phyloP scores from a whole-genome alignment of 2,888 invertebrate genomes.

The Drosophila incognita region DNA sequence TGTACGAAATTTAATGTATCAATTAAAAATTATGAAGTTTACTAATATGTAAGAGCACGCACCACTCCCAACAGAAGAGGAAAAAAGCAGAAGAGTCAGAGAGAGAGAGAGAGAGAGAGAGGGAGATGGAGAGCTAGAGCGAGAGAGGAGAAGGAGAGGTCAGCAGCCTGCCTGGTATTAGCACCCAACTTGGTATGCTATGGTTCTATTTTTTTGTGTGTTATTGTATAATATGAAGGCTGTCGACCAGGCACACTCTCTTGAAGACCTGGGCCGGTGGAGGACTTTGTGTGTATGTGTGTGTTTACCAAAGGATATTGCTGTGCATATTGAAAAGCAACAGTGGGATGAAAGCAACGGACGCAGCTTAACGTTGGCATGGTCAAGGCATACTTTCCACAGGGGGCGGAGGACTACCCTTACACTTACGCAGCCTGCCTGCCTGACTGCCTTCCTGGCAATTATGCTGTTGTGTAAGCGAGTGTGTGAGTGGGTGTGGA shows the following conservation, averaged over 20 bases:
- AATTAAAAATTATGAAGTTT: constrained; percentile 85
- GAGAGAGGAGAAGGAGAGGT: constrained; percentile 2
- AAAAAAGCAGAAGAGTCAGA: not conserved
- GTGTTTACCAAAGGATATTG: constrained; percentile 81
- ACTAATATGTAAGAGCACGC: constrained; percentile 85
- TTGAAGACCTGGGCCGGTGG: constrained; percentile 8
- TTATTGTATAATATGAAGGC: constrained; percentile 78
- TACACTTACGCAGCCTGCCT: constrained; percentile 31
- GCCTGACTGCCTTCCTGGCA: constrained; percentile 53
- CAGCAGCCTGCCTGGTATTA: constrained; percentile 55
- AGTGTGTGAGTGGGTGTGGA: constrained; percentile 62
- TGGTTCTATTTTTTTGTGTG: constrained; percentile 64
- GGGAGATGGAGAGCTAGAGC: not conserved
- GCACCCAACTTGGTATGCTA: constrained; percentile 72
- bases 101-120: not conserved
- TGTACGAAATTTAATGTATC: constrained; percentile 85
- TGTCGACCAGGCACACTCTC: constrained; percentile 8
- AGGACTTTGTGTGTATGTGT: constrained; percentile 38
- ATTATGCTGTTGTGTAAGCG: constrained; percentile 58
- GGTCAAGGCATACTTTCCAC: constrained; percentile 75
- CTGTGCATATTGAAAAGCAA: constrained; percentile 81
- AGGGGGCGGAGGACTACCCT: constrained; percentile 7
- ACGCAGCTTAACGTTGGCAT: constrained; percentile 65
- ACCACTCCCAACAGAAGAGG: constrained; percentile 36
- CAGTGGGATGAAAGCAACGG: constrained; percentile 52